phyloP scores from a whole-genome alignment of 2,888 invertebrate species.

The Drosophila dives region DNA sequence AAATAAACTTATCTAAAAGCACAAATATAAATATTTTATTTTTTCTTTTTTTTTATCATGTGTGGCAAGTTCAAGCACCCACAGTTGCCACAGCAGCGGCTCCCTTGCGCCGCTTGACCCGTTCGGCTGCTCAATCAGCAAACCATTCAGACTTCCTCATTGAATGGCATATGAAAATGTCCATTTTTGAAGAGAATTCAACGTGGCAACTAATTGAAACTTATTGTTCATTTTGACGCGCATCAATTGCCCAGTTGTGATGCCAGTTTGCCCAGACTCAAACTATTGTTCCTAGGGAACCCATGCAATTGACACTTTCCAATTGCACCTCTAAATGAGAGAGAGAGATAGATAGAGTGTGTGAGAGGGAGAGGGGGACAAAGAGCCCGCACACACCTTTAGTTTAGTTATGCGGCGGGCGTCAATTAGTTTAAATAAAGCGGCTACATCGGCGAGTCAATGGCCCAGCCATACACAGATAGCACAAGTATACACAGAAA shows the following conservation, averaged over 20 bases:
- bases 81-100: conserved; percentile 5
- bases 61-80: conserved; percentile 53
- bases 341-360: neutral
- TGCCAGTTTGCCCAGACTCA: neutral
- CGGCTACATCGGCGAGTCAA: conserved; percentile 62
- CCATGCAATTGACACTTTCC: conserved; percentile 76
- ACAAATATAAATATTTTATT: neutral
- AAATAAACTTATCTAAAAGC: conserved; percentile 7
- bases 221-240: conserved; percentile 80
- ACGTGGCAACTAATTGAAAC: conserved; percentile 73
- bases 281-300: conserved; percentile 17
- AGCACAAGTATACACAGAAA: neutral
- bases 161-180: conserved; percentile 50
- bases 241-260: conserved; percentile 65
- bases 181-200: conserved; percentile 43
- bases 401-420: conserved; percentile 56
- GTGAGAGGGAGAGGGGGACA: neutral
- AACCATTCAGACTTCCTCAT: conserved; percentile 74
- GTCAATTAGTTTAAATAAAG: conserved; percentile 81
- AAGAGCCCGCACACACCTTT: conserved; percentile 67
- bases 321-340: conserved; percentile 71
- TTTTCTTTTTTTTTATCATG: neutral
- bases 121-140: conserved; percentile 67
- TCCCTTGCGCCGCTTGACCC: conserved; percentile 25
- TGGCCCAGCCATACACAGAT: conserved; percentile 58